phyloP scores from a whole-genome alignment of 2,888 invertebrate genomes.

The Cataglyphis altisquamis region DNA sequence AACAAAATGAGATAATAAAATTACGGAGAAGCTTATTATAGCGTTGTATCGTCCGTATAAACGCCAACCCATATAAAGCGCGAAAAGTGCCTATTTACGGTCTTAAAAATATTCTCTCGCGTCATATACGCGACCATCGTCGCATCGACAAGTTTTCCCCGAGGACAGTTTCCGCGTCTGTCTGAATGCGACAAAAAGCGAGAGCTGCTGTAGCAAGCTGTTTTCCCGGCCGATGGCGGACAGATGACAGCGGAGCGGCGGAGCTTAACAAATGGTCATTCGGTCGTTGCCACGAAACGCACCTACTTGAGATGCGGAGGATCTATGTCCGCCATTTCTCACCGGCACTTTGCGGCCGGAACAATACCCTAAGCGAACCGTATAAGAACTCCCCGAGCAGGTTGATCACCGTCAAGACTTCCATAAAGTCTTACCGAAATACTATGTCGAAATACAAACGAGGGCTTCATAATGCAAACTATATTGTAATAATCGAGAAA shows the following conservation, averaged over 20 bases:
- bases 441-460: conserved; percentile 17
- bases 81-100: not conserved
- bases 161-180: conserved; percentile 57
- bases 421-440: conserved; percentile 66
- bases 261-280: conserved; percentile 82
- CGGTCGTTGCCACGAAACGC: conserved; percentile 72
- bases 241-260: conserved; percentile 74
- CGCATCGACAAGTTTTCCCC: conserved; percentile 62
- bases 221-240: conserved; percentile 78
- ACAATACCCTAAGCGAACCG: conserved; percentile 79
- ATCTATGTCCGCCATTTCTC: conserved; percentile 84
- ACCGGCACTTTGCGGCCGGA: conserved; percentile 77
- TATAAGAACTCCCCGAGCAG: conserved; percentile 77
- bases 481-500: conserved; percentile 3
- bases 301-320: conserved; percentile 82
- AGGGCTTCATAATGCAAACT: conserved; percentile 9
- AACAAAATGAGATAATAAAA: not conserved
- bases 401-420: conserved; percentile 82
- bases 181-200: conserved; percentile 61
- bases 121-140: conserved; percentile 43
- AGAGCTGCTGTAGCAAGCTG: conserved; percentile 76
- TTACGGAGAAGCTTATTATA: not conserved
- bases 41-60: not conserved
- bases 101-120: conserved; percentile 55
- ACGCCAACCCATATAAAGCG: not conserved